phyloP scores from a whole-genome alignment of 2,797 vertebrate genomes.

The Ctenopoma multispine region DNA sequence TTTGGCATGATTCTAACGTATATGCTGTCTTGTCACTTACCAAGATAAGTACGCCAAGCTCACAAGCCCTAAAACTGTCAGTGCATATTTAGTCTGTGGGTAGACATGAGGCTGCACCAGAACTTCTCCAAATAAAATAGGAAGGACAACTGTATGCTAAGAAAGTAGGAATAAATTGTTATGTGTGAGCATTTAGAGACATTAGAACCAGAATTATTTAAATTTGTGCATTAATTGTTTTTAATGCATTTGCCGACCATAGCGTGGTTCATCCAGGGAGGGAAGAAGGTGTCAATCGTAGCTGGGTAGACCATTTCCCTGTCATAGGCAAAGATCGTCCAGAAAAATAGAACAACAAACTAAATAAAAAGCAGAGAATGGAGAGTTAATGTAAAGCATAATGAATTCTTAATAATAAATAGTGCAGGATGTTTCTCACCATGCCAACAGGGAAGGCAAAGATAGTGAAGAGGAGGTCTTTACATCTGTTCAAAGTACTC shows the following conservation, averaged over 20 bases:
- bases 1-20: neutral
- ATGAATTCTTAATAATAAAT: neutral
- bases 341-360: slow-evolving; percentile 89
- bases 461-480: slow-evolving; percentile 90
- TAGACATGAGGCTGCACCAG: slow-evolving; percentile 85
- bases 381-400: neutral
- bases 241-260: slow-evolving; percentile 88
- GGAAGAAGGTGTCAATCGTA: slow-evolving; percentile 86
- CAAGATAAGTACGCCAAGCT: slow-evolving; percentile 85
- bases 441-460: slow-evolving; percentile 90
- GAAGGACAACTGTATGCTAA: slow-evolving; percentile 88
- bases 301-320: slow-evolving; percentile 90
- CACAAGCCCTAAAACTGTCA: slow-evolving; percentile 77
- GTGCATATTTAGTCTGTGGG: slow-evolving; percentile 84
- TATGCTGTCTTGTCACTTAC: slow-evolving; percentile 79
- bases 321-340: slow-evolving; percentile 88
- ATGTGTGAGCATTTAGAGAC: neutral
- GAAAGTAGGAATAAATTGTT: slow-evolving; percentile 23
- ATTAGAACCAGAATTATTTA: neutral
- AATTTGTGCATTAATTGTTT: no score
- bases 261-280: slow-evolving; percentile 91
- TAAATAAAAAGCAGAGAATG: slow-evolving; percentile 33
- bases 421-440: slow-evolving; percentile 83
- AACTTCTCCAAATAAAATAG: slow-evolving; percentile 85
- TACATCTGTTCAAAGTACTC: slow-evolving; percentile 72